Evolutionary conservation across 2,888 invertebrate genomes (phyloP), one percentile per base, ranked within the genome.

Genomic region (Eucera pruinosa): DNA sequence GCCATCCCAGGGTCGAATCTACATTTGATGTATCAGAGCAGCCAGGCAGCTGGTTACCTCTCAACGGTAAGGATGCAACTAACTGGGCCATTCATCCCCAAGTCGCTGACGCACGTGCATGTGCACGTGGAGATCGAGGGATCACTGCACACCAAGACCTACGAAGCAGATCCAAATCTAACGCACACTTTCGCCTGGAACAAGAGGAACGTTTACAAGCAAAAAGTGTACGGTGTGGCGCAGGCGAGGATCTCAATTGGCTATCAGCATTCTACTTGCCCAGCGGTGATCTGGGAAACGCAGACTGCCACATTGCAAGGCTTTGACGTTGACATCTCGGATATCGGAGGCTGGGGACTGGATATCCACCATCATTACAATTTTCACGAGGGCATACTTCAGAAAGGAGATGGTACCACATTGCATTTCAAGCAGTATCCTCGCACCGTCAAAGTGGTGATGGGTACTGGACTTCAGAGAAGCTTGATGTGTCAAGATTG

Each of bases 321-420:
- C 25, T 98, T 98, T 93, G 98, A 98, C 92, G 97, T 99, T 60
- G 97, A 97, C 89, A 98, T 98, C 81, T 98, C 99, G 0, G 98
- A 98, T 91, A 97, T 99, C 66, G 99, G 99, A 0, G 98, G 98
- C 55, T 99, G 99, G 99, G 98, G 99, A 61, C 93, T 99, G 66
- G 97, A 99, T 91, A 97, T 99, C 80, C 99, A 99, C 93, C 99
- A 99, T 93, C 98, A 98, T 92, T 99, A 99, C 93, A 99, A 99
- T 92, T 98, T 98, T 94, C 97, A 98, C 90, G 98, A 99, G 94
- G 99, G 95, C 93, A 98, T 99, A 80, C 93, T 99, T 52, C 99
- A 99, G 92, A 98, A 98, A 92, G 99, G 99, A 45, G 98, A 99
- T 90, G 99, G 99, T 66, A 97, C 98, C 2, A 96, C 98, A 50